A percentile compares a stretch with the other conserved stretches of the same genome.
phyloP scores from a whole-genome alignment of 2,888 invertebrate genomes.

The Ophioninae sp. region DNA sequence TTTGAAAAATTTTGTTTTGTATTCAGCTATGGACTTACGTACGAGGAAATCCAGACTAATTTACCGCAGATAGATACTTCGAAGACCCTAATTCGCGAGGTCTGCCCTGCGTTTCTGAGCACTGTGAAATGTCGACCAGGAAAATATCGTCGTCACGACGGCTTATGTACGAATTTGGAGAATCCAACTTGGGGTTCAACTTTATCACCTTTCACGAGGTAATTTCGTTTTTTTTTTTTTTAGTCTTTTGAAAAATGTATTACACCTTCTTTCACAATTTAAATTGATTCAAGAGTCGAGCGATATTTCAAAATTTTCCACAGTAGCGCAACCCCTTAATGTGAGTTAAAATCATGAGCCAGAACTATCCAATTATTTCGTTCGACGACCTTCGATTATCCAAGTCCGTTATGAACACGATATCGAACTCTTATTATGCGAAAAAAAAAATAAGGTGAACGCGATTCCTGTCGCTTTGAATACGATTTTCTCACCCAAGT shows the following conservation, averaged over 20 bases:
- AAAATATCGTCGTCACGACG: constrained; percentile 93
- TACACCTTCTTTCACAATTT: no score
- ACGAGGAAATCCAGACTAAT: constrained; percentile 93
- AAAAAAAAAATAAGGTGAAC: neutral
- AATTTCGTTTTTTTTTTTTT: constrained; percentile 61
- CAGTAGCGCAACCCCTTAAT: no score
- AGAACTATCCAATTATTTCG: neutral
- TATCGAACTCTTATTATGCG: neutral
- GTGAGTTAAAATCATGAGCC: neutral
- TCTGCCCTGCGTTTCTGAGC: constrained; percentile 93
- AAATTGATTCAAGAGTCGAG: no score
- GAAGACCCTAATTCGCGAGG: constrained; percentile 91
- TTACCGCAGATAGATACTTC: constrained; percentile 94
- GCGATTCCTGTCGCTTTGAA: neutral
- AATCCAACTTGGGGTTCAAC: constrained; percentile 95
- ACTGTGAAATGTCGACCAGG: constrained; percentile 94
- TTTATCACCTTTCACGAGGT: constrained; percentile 92
- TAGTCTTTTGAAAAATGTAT: no score
- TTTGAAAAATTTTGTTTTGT: neutral
- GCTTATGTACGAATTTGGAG: constrained; percentile 93
- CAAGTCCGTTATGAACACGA: neutral
- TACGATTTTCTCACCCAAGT: constrained; percentile 8
- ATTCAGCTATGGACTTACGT: constrained; percentile 89
- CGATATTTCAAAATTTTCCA: no score
- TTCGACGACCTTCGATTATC: constrained; percentile 11